These are phyloP conservation scores for Oligia latruncula DNA, from an alignment of 2,888 invertebrate genomes.

Conservation along the genomic window DNA sequence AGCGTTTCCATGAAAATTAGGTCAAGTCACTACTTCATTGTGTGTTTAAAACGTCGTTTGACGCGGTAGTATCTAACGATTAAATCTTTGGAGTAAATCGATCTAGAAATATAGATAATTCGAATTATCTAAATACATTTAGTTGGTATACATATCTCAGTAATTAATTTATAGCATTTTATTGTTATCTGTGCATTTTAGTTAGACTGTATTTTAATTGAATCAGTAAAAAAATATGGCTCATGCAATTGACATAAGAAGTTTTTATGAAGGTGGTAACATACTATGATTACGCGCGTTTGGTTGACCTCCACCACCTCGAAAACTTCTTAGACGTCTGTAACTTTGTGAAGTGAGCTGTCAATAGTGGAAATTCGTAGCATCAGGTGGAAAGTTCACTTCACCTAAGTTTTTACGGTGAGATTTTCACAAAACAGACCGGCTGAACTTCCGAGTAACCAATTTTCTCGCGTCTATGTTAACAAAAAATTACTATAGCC, in stretches of 20 bases:
- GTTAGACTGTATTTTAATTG: slow-evolving; percentile 11
- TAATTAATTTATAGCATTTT: slow-evolving; percentile 35
- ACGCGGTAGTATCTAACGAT: background rate
- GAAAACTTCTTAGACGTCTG: background rate
- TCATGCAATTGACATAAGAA: background rate
- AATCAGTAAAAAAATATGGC: background rate
- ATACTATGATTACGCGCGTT: background rate
- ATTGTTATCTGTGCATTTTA: slow-evolving; percentile 44
- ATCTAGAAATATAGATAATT: background rate
- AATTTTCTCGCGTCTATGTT: background rate
- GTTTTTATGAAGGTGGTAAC: background rate
- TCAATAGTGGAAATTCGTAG: too few relatives aligned
- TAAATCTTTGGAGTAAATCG: background rate
- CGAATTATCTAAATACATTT: background rate
- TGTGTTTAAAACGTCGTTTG: background rate
- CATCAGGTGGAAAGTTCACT: too few relatives aligned
- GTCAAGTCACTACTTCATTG: background rate
- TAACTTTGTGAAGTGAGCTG: background rate
- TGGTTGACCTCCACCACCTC: background rate
- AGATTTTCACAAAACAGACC: too few relatives aligned
- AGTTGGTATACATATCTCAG: slow-evolving; percentile 12
- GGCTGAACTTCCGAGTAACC: background rate
- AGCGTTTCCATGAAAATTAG: background rate
- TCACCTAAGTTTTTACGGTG: too few relatives aligned
- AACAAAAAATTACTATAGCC: background rate